A percentile compares a stretch with the other conserved stretches of the same genome.
Evolutionary conservation across 2,113 vertebrate genomes (phyloP).

Genomic region (Heteronetta atricapilla): DNA sequence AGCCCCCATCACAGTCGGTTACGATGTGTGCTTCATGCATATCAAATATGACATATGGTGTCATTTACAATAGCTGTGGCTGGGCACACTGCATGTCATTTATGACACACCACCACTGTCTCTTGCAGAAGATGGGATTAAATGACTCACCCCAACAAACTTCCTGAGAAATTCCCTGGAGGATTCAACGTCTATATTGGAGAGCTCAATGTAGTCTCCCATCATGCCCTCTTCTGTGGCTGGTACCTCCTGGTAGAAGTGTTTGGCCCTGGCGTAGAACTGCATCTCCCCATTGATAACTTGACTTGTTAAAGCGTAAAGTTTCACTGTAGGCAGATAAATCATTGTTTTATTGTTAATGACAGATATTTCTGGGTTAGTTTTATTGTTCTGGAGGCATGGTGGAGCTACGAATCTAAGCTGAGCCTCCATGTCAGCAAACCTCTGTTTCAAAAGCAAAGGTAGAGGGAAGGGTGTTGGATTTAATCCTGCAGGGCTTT

Average conservation of each 20-base stretch:
- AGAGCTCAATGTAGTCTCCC: slow-evolving; percentile 93
- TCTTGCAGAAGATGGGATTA: not conserved
- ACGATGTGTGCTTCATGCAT: not conserved
- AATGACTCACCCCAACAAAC: slow-evolving; percentile 89
- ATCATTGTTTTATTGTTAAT: not conserved
- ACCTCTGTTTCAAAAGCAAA: not conserved
- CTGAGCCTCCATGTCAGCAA: not conserved
- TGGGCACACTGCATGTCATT: not conserved
- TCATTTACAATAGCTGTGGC: not conserved
- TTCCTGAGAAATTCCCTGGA: slow-evolving; percentile 89
- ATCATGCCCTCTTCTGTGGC: slow-evolving; percentile 96
- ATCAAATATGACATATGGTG: not conserved
- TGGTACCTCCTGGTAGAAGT: slow-evolving; percentile 91
- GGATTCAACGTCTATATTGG: slow-evolving; percentile 86
- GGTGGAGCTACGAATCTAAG: not conserved
- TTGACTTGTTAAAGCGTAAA: slow-evolving; percentile 94
- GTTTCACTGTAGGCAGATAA: slow-evolving; percentile 86
- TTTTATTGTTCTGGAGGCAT: not conserved
- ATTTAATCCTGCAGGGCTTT: not conserved
- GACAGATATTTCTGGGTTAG: not conserved
- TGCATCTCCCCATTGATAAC: slow-evolving; percentile 94
- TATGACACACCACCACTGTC: not conserved
- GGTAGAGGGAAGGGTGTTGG: not conserved
- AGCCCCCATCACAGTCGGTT: not conserved
- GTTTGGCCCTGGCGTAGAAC: slow-evolving; percentile 93